These are phyloP conservation scores for Eupsilia transversa DNA, from an alignment of 2,888 invertebrate species.

Conservation along the genomic window DNA sequence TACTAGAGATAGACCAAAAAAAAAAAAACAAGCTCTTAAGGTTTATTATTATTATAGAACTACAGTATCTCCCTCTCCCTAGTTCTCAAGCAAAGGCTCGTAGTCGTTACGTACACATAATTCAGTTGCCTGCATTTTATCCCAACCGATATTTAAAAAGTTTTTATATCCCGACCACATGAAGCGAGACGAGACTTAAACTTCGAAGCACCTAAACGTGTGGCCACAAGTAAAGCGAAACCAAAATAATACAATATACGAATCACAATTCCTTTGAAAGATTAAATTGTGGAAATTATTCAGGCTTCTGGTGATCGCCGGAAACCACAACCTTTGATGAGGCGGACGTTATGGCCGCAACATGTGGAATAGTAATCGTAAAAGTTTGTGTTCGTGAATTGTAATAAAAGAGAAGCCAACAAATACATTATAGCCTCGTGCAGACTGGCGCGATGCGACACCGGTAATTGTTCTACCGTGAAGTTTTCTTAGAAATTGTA, in stretches of 20 bases:
- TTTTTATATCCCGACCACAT: constrained; percentile 54
- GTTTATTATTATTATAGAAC: too few relatives aligned
- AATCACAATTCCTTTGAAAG: constrained; percentile 2
- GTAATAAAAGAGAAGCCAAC: constrained; percentile 41
- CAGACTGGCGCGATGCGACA: too few relatives aligned
- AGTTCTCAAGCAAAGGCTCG: not conserved
- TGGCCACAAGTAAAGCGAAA: constrained; percentile 44
- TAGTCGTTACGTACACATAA: constrained; percentile 19
- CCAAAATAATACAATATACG: not conserved
- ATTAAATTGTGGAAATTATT: constrained; percentile 40
- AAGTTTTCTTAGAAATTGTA: too few relatives aligned
- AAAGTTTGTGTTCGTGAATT: constrained; percentile 44
- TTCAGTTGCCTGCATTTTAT: constrained; percentile 28
- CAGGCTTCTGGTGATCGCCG: constrained; percentile 33
- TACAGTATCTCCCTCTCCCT: not conserved
- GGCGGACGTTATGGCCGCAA: constrained; percentile 44
- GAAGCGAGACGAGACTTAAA: constrained; percentile 40
- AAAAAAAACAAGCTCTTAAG: too few relatives aligned
- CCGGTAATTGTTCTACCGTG: too few relatives aligned
- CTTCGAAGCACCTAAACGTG: constrained; percentile 38
- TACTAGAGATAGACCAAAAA: too few relatives aligned
- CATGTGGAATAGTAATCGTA: constrained; percentile 38
- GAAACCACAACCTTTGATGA: constrained; percentile 54
- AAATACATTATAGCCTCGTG: too few relatives aligned
- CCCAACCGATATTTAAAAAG: constrained; percentile 51